Base-by-base conservation (phyloP, 2,888 invertebrate genomes). In the Sphecodes monilicornis region DNA sequence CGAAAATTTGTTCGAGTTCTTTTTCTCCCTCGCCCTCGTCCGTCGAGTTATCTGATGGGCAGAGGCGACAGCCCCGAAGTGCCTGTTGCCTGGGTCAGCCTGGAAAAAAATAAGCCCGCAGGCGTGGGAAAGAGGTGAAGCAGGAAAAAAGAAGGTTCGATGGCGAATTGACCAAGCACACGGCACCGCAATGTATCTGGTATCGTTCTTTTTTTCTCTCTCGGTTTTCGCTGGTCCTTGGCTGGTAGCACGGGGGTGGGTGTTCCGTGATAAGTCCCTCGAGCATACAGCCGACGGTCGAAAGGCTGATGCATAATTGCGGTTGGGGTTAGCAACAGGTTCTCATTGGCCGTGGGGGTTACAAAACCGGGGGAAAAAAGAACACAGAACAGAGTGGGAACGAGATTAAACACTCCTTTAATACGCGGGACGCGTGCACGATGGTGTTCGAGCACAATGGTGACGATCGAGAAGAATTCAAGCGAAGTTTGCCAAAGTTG, bases 261-360 rank as follows among this genome's bases (percentile, higher is more conserved):
- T 66, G 39, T 71, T 50, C 50, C 75, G 66, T 39, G 75, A 75
- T 81, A 74, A 68, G 66, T 78, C 71, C 80, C 77, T 43, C 29
- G 68, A 60, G 73, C 32, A 26, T 50, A 64, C 66, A 54, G 71
- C 43, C 64, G 71, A 50, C 60, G 70, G 76, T 46, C 29, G 32
- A 50, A 78, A 75, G 75, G 66, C 75, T 70, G 66, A 41, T 54
- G 76, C 75, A 78, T 81, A 84, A 84, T 84, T 84, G 75, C 74
- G 43, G 29, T 26, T 16, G 22, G 66, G 41, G 50, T 50, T 71
- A 75, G 81, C 84, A 84, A 84, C 84, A 84, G 84, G 84, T 84
- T 72, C 60, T 50, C 74, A 54, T 81, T 32, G 76, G 5, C 50
- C 77, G 8, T n/a, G 26, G 26, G 26, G 50, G n/a, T 18, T 16